Percentiles rank a stretch among this genome's conserved stretches.
Evolutionary conservation across 2,888 invertebrate species (phyloP).

Genomic region (Harpagoxenus sublaevis): DNA sequence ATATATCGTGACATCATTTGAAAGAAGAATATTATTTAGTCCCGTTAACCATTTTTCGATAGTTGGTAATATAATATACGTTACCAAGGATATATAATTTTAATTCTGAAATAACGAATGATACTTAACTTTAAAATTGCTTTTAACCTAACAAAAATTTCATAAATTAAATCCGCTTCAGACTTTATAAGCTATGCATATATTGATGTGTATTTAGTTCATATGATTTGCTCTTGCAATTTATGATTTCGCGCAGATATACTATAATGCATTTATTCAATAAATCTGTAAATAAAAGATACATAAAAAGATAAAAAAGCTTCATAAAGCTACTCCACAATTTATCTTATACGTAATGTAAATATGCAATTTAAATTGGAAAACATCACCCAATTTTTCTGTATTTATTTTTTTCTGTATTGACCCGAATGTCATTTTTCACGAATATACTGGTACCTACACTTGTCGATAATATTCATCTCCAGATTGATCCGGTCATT

Average conservation of each 20-base stretch:
- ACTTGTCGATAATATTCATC: slow-evolving; percentile 40
- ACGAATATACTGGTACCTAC: neutral
- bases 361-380: slow-evolving; percentile 5
- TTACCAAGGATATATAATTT: neutral
- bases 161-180: neutral
- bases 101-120: neutral
- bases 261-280: neutral
- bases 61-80: neutral
- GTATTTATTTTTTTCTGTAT: neutral
- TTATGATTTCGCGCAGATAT: neutral
- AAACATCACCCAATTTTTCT: slow-evolving; percentile 12
- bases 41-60: neutral
- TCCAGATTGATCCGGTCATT: slow-evolving; percentile 21
- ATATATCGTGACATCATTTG: neutral
- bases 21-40: neutral
- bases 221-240: neutral
- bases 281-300: neutral
- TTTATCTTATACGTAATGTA: neutral
- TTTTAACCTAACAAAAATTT: neutral
- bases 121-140: neutral
- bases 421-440: slow-evolving; percentile 2
- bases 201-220: neutral
- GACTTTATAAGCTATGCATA: neutral
- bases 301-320: neutral
- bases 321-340: neutral